Percentiles rank a stretch among this genome's conserved stretches.
Conservation (phyloP, 2,113 vertebrate species). For the Oryzias curvinotus region DNA sequence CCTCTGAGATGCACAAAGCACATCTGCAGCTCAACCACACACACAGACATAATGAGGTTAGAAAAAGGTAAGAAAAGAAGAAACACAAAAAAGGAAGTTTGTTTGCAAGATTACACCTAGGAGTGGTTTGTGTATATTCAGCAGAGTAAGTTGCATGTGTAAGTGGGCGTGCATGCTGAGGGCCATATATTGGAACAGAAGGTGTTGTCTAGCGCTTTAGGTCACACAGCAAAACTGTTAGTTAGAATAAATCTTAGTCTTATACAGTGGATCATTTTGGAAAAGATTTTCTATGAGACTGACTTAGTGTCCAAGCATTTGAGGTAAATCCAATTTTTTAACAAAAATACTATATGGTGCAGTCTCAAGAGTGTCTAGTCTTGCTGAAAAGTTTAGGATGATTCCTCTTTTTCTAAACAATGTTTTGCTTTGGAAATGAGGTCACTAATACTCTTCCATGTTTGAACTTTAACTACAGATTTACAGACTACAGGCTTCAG, state of each 20-base stretch:
- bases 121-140: slow-evolving; percentile 50
- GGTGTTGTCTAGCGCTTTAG: slow-evolving; percentile 79
- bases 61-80: slow-evolving; percentile 44
- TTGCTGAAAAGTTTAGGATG: no score
- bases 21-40: slow-evolving; percentile 40
- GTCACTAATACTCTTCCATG: no score
- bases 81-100: slow-evolving; percentile 49
- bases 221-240: slow-evolving; percentile 71
- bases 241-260: slow-evolving; percentile 66
- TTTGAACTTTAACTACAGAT: no score
- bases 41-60: slow-evolving; percentile 57
- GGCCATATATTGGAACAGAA: slow-evolving; percentile 78
- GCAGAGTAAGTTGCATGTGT: slow-evolving; percentile 46
- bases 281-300: no score
- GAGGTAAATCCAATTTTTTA: no score
- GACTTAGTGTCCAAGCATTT: no score
- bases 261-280: no score
- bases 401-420: no score
- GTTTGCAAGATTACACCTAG: slow-evolving; percentile 26
- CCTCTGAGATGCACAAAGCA: slow-evolving; percentile 49
- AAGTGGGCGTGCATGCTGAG: slow-evolving; percentile 58
- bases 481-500: no score
- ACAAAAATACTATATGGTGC: no score
- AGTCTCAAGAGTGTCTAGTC: no score
- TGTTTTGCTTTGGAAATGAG: no score